phyloP scores from a whole-genome alignment of 2,797 vertebrate genomes.

The Bradypodion ventrale region DNA sequence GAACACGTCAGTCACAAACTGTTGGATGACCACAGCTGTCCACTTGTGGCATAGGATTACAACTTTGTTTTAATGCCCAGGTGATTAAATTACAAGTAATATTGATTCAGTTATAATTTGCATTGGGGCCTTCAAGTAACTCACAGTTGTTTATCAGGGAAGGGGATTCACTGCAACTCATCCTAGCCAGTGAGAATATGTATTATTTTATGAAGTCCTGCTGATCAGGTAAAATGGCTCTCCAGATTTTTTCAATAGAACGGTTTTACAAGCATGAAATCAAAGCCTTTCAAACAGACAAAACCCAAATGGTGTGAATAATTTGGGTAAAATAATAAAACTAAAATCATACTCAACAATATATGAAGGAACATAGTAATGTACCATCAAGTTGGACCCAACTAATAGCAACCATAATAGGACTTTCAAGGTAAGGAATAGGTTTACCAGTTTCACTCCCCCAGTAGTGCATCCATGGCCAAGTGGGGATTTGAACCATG shows the following conservation, averaged over 20 bases:
- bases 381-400: too few relatives aligned
- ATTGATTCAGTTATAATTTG: not conserved
- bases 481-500: too few relatives aligned
- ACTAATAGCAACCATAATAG: too few relatives aligned
- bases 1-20: too few relatives aligned
- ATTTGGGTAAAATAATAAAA: not conserved
- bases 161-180: too few relatives aligned
- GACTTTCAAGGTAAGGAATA: too few relatives aligned
- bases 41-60: not conserved
- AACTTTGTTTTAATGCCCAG: not conserved
- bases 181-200: not conserved
- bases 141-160: too few relatives aligned
- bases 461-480: too few relatives aligned
- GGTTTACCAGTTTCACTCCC: too few relatives aligned
- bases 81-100: not conserved
- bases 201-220: not conserved
- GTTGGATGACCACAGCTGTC: not conserved
- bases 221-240: not conserved
- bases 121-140: too few relatives aligned
- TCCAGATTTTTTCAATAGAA: not conserved
- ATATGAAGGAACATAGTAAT: too few relatives aligned
- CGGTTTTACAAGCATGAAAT: not conserved
- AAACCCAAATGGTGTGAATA: not conserved
- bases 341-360: not conserved
- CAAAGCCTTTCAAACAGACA: not conserved